phyloP scores from a whole-genome alignment of 2,797 vertebrate species.

The Percopsis omiscomaycus region DNA sequence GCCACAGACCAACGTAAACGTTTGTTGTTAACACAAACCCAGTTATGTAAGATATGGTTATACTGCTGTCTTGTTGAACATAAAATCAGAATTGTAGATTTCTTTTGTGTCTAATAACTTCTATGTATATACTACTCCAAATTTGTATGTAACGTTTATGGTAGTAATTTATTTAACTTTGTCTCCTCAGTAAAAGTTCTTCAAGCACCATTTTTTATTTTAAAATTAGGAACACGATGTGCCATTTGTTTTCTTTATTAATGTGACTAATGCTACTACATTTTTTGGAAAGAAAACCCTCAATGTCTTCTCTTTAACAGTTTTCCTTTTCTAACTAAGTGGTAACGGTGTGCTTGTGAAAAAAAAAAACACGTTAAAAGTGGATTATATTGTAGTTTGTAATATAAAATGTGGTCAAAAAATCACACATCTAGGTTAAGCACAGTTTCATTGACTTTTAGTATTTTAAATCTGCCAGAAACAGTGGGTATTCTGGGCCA shows the following conservation, averaged over 20 bases:
- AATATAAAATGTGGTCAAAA: too few relatives aligned
- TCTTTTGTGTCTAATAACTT: constrained; percentile 73
- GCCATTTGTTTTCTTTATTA: constrained; percentile 83
- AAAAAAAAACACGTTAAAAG: neutral
- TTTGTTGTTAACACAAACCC: constrained; percentile 38
- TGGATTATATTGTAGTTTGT: too few relatives aligned
- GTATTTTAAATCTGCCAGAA: too few relatives aligned
- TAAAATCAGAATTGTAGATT: constrained; percentile 75
- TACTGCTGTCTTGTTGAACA: constrained; percentile 73
- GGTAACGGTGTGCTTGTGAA: constrained; percentile 29
- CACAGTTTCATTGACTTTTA: too few relatives aligned
- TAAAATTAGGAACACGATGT: constrained; percentile 79
- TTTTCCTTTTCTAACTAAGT: constrained; percentile 44
- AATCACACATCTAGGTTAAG: too few relatives aligned
- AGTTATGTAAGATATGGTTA: constrained; percentile 72
- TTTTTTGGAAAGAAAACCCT: constrained; percentile 64
- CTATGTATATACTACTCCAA: constrained; percentile 83
- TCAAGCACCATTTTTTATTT: constrained; percentile 75
- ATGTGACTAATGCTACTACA: constrained; percentile 76
- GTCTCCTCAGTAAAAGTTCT: constrained; percentile 74
- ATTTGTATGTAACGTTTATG: constrained; percentile 83
- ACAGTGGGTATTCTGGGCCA: too few relatives aligned
- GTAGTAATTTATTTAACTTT: constrained; percentile 87
- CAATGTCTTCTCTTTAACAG: constrained; percentile 36
- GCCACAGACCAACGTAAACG: constrained; percentile 14